Conservation (phyloP, 2,888 invertebrate genomes). For the Drosophila stalkeri region DNA sequence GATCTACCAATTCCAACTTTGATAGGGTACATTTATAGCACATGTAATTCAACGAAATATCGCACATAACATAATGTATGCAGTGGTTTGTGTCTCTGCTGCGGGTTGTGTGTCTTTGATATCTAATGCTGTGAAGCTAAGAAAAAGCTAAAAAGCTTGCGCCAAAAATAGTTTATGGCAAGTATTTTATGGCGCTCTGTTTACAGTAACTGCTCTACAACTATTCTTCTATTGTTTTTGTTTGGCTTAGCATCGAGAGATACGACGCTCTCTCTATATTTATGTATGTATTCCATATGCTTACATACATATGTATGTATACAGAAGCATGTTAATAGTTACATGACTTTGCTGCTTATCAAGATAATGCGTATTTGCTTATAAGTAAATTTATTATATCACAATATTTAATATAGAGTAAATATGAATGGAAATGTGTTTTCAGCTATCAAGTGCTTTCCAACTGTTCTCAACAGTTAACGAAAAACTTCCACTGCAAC, state of each 20-base stretch:
- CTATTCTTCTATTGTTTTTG: not conserved
- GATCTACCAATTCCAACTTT: not conserved
- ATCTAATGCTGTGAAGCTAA: not conserved
- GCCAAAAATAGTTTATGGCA: conserved; percentile 16
- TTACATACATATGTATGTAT: not conserved
- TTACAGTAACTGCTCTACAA: conserved; percentile 13
- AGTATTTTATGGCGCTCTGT: conserved; percentile 16
- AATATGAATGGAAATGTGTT: not conserved
- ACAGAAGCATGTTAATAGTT: not conserved
- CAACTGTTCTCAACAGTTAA: not conserved
- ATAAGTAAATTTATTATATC: not conserved
- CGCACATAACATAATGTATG: not conserved
- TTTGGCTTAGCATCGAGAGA: conserved; percentile 1
- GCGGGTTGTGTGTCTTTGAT: not conserved
- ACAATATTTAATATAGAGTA: not conserved
- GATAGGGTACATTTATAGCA: conserved; percentile 1
- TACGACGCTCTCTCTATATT: no score
- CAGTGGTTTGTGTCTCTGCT: conserved; percentile 22
- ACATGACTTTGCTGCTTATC: conserved; percentile 6
- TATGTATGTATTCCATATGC: not conserved
- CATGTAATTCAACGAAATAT: not conserved
- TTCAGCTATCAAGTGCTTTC: not conserved
- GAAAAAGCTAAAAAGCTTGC: conserved; percentile 7
- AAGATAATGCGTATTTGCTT: not conserved
- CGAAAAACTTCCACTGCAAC: conserved; percentile 17